Base-by-base conservation (phyloP, 2,113 vertebrate genomes). In the Cynocephalus volans region DNA sequence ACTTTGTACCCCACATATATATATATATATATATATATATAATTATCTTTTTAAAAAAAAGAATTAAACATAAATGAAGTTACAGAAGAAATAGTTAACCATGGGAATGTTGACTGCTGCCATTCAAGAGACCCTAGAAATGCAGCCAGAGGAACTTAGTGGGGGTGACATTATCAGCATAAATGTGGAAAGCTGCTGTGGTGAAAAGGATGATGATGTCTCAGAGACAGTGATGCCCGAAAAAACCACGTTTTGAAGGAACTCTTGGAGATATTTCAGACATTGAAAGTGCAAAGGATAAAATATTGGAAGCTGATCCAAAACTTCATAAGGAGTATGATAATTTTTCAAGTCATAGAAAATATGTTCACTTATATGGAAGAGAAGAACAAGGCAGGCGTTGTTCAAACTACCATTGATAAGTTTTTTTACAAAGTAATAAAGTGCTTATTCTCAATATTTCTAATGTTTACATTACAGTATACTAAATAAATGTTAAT, bases 321-420 rank as follows among this genome's bases (percentile, higher is more conserved):
- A 50, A 62, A 92, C 19, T 77, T 89, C 24, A 60, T 81, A 88
- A 95, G 48, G 23, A 70, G 17, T 23, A n/a, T 94, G 60, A 82
- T 36, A 76, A 45, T 70, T 69, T 77, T 2, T 88, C 6, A 65
- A 65, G n/a, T 18, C 10, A 9, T 69, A 83, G 77, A 88, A 90
- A 81, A 50, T 52, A 88, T 19, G 24, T 41, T 73, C 24, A 13
- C 56, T 65, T 88, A 1, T 81, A 19, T 62, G 48, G 5, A 81
- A 0, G 10, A 77, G 31, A 48, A 62, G 48, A 64, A 87, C 62
- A 73, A 45, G 11, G 19, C 24, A 94, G 73, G 36, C 18, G 31
- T 26, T 85, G 31, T 81, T 80, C 80, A 94, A 82, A 60, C 50
- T 41, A 91, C 50, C 26, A 52, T 54, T 52, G 52, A 8, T 52